phyloP scores from a whole-genome alignment of 2,888 invertebrate genomes.

The Agrypnus murinus region DNA sequence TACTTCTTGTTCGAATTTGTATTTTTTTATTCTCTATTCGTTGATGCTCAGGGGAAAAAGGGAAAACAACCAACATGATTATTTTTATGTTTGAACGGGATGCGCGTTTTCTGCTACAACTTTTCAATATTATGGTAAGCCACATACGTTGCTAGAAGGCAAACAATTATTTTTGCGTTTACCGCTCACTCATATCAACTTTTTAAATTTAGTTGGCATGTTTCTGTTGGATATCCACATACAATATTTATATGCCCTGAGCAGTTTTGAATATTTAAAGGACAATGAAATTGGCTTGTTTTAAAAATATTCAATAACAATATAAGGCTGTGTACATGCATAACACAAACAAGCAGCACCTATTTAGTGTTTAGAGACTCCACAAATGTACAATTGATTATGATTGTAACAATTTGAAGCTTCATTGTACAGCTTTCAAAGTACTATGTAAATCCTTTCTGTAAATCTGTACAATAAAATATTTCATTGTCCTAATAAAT shows the following conservation, averaged over 20 bases:
- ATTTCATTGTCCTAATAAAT: too few relatives aligned
- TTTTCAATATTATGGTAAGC: slow-evolving; percentile 20
- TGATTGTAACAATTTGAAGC: too few relatives aligned
- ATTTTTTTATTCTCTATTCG: slow-evolving; percentile 13
- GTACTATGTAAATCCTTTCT: too few relatives aligned
- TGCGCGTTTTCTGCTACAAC: not conserved
- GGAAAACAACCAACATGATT: not conserved
- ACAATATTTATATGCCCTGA: not conserved
- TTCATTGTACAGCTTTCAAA: too few relatives aligned
- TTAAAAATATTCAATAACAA: too few relatives aligned
- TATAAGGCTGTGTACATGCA: too few relatives aligned
- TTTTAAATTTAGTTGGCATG: slow-evolving; percentile 16
- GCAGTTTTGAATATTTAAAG: not conserved
- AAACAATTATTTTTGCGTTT: slow-evolving; percentile 17
- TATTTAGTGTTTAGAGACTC: too few relatives aligned
- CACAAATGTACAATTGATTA: too few relatives aligned
- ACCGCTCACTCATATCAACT: not conserved
- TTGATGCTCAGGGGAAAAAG: not conserved
- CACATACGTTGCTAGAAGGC: slow-evolving; percentile 3
- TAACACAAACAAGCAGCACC: too few relatives aligned
- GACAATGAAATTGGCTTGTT: too few relatives aligned
- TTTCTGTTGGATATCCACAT: not conserved
- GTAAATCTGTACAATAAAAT: too few relatives aligned
- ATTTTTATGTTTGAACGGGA: slow-evolving; percentile 7
- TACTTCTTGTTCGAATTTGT: not conserved